Evolutionary conservation across 2,113 vertebrate species (phyloP).

Genomic region (Butorides virescens): DNA sequence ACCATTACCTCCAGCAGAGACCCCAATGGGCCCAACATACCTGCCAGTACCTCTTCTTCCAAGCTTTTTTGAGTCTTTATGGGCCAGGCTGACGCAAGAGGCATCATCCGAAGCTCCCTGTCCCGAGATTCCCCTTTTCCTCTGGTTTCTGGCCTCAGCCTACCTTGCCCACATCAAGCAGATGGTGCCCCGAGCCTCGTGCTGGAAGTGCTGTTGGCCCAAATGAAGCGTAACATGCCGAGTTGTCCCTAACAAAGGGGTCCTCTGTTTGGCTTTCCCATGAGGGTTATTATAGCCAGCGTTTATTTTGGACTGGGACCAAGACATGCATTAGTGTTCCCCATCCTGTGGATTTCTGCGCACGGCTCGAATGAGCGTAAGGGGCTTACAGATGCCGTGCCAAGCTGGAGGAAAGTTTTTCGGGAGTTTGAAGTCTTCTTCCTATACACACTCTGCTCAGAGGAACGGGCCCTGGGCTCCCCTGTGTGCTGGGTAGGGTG

Average conservation of each 20-base stretch:
- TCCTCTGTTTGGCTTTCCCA: slow-evolving; percentile 53
- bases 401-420: background rate
- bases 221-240: slow-evolving; percentile 32
- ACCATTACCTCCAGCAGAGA: background rate
- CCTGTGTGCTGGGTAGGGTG: fast-evolving
- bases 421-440: background rate
- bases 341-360: slow-evolving; percentile 33
- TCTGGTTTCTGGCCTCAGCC: slow-evolving; percentile 44
- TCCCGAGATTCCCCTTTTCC: background rate
- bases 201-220: slow-evolving; percentile 59
- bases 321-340: slow-evolving; percentile 59
- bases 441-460: fast-evolving
- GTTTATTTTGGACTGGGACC: slow-evolving; percentile 56
- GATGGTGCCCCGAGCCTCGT: slow-evolving; percentile 14
- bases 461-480: fast-evolving
- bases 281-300: slow-evolving; percentile 44
- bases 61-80: background rate
- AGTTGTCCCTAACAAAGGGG: slow-evolving; percentile 46
- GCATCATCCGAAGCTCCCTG: background rate
- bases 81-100: background rate
- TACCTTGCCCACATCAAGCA: slow-evolving; percentile 59
- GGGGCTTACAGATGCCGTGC: background rate
- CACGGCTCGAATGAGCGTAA: background rate
- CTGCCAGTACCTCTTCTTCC: background rate
- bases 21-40: background rate